Base-by-base conservation (phyloP, 2,888 invertebrate species). In the Micoletzkya japonica region DNA sequence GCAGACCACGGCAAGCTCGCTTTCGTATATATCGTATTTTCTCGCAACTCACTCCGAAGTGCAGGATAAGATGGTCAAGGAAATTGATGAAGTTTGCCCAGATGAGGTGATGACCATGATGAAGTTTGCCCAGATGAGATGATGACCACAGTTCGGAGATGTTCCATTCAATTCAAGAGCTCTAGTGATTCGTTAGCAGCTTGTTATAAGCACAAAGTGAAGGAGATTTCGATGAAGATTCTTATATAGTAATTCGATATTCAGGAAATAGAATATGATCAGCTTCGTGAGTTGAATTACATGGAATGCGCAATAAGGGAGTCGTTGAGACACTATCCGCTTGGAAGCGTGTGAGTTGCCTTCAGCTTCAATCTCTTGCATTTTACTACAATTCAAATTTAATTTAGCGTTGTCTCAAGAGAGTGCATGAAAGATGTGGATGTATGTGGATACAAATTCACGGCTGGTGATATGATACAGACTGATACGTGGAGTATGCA, bases 221-320 rank as follows among this genome's bases (percentile, higher is more conserved):
- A 44, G 20, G 44, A 44, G 20, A 44, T 14, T 20, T 44, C 44
- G 44, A 14, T 44, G 10, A 44, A 24, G 24, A 54, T 20, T 54
- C 7, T 24, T 54, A 17, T n/a, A n/a, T n/a, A 58, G 4, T 32
- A 6, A 58, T 4, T 17, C 28, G 24, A 34, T 50, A 63, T 52
- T 36, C 44, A 74, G 74, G 7, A 20, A 4, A 66, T 81, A 1
- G 70, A 73, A 1, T 81, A 81, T 72, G 84, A 84, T n/a, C 71
- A 76, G 10, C 44, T 82, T 10, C 36, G 49, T 7, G 73, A 80
- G 49, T 44, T 83, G 50, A 75, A 66, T 26, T 83, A 81, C 73
- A 44, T 74, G 10, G 83, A 84, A 20, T 74, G 74, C 17, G 77
- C 76, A 6, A 73, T 83, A 26, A 82, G 81, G 59, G 84, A 84